Percentiles rank a stretch among this genome's conserved stretches.
Conservation (phyloP, 2,888 invertebrate genomes). For the Drosophila vallismaia region DNA sequence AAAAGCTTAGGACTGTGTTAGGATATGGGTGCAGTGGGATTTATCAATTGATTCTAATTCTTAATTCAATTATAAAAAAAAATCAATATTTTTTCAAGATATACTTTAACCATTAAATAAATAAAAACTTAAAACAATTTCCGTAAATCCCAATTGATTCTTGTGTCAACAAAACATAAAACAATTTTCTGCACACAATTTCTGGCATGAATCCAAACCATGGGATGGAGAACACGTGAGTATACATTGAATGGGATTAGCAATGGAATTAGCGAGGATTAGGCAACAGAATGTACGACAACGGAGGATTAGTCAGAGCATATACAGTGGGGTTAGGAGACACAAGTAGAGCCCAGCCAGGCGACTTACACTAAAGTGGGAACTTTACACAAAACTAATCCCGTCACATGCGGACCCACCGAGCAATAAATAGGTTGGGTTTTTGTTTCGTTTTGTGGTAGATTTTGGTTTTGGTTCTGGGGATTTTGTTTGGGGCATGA, state of each 20-base stretch:
- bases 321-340: constrained; percentile 28
- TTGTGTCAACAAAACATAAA: neutral
- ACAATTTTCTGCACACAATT: neutral
- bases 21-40: neutral
- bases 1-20: constrained; percentile 9
- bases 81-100: too few relatives aligned
- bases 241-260: constrained; percentile 24
- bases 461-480: constrained; percentile 16
- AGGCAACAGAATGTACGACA: constrained; percentile 27
- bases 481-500: constrained; percentile 17
- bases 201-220: constrained; percentile 18
- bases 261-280: constrained; percentile 33
- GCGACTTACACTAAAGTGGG: constrained; percentile 69
- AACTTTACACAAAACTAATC: constrained; percentile 53
- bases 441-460: constrained; percentile 7
- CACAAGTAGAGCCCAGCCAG: constrained; percentile 52
- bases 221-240: constrained; percentile 3
- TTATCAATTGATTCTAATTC: neutral
- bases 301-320: constrained; percentile 31
- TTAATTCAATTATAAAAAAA: too few relatives aligned
- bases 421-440: constrained; percentile 20
- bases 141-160: neutral
- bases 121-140: neutral
- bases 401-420: constrained; percentile 58
- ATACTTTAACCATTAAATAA: neutral